Conservation (phyloP, 2,113 vertebrate genomes). For the Mixornis gularis region DNA sequence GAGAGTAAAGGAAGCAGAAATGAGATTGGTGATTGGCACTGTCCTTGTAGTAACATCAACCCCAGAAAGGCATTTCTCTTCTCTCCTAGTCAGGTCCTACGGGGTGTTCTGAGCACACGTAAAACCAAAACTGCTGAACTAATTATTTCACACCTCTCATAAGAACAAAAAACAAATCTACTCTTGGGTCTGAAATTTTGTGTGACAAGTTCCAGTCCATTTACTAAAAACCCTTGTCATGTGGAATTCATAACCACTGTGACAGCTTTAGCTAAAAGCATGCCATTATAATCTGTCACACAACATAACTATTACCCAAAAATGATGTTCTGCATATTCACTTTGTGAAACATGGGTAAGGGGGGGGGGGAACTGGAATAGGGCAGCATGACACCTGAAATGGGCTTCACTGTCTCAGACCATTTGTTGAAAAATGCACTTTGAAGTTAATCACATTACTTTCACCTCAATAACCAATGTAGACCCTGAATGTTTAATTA, state of each 20-base stretch:
- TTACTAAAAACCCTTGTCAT: background rate
- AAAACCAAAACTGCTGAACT: background rate
- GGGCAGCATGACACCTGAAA: background rate
- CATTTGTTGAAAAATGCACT: slow-evolving; percentile 54
- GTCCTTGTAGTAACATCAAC: background rate
- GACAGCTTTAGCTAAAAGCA: background rate
- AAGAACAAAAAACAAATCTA: background rate
- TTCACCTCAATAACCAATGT: slow-evolving; percentile 69
- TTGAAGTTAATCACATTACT: slow-evolving; percentile 73
- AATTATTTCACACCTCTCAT: background rate
- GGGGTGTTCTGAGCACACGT: background rate
- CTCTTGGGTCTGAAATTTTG: background rate
- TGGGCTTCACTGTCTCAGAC: slow-evolving; percentile 6
- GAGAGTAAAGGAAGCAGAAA: background rate
- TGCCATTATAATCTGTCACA: background rate
- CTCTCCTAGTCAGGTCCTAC: accelerated
- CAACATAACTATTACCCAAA: background rate
- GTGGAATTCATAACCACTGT: background rate
- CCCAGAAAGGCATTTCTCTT: background rate
- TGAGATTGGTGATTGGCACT: background rate
- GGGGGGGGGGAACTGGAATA: background rate
- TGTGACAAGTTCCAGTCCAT: slow-evolving; percentile 30
- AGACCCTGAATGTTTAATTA: slow-evolving; percentile 81
- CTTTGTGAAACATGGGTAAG: background rate
- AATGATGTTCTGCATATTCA: background rate